Evolutionary conservation across 53 echinoderm and acorn worm species (phyloP), one percentile per base, ranked within the genome.

Genomic region (Echinarachnius parma): DNA sequence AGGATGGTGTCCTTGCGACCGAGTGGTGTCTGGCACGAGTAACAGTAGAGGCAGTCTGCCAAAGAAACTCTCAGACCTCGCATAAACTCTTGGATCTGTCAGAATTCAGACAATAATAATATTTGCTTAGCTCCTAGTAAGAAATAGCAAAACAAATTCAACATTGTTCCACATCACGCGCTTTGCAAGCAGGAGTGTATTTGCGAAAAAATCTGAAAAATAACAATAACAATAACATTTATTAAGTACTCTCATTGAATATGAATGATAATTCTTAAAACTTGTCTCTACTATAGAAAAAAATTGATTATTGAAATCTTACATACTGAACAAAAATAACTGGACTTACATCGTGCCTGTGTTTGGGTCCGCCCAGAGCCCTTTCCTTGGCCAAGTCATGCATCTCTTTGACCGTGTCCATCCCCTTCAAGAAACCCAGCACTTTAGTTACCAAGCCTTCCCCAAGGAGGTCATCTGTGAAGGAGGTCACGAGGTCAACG

Each of bases 341-440:
- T 21, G 13, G 14, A 47, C 86, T 61, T 57, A 96, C 96, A 66
- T 96, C 84, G 76, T 91, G 81, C 26, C 85, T 66, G 75, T 96
- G 96, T 64, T 82, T 96, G 4, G 85, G 82, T 27, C 82, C 84
- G 2, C 96, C 96, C 15, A 96, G 79, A 5, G 96, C 91, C 63
- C 82, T 86, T 56, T 84, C 87, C 22, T 81, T 82, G 33, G 79
- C 78, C 35, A 96, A 44, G 48, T 82, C 87, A 23, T 85, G 82
- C 63, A 96, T 77, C 61, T 96, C 91, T 61, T 87, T 86, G 20
- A 75, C 64, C 0, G 80, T 77, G 36, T 84, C 87, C 31, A 81
- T 34, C 64, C 80, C 46, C 25, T 80, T 59, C 23, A 96, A 77
- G 7, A 87, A 65, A 13, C n/a, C 36, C 54, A 91, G 70, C 8